Percentiles rank a stretch among this genome's conserved stretches.
Evolutionary conservation across 64 coral and sea anemone genomes (phyloP).

Genomic region (Montipora cactus): DNA sequence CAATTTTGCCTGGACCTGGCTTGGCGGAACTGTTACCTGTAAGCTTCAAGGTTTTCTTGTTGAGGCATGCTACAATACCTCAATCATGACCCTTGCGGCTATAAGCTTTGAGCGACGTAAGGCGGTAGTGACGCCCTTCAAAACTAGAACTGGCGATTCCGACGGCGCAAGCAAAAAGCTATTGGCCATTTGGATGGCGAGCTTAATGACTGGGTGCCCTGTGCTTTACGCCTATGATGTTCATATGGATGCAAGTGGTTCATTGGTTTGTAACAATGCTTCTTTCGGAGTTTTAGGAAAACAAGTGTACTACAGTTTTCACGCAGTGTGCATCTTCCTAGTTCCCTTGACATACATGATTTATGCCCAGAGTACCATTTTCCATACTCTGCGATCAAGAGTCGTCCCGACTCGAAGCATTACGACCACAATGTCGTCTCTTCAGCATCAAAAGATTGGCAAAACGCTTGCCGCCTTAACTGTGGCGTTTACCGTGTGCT

Average conservation of each 20-base stretch:
- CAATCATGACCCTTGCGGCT: constrained; percentile 46
- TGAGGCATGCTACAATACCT: constrained; percentile 46
- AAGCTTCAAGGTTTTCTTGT: constrained; percentile 46
- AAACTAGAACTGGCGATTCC: neutral
- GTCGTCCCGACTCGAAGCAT: neutral
- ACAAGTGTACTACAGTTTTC: constrained; percentile 54
- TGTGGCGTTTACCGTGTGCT: constrained; percentile 38
- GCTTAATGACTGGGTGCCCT: constrained; percentile 16
- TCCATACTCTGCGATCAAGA: neutral
- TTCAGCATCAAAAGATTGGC: constrained; percentile 7
- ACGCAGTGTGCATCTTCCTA: constrained; percentile 31
- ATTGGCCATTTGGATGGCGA: neutral
- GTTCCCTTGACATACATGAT: constrained; percentile 25
- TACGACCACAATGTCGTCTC: neutral
- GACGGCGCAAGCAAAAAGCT: neutral
- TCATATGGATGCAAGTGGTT: neutral
- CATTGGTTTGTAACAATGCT: constrained; percentile 12
- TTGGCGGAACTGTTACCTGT: constrained; percentile 23
- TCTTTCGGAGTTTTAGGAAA: constrained; percentile 36
- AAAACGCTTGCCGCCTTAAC: constrained; percentile 24
- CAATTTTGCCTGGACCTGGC: constrained; percentile 30
- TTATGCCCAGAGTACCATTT: constrained; percentile 24
- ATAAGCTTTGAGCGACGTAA: constrained; percentile 55
- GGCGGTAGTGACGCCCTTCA: constrained; percentile 21
- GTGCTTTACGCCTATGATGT: constrained; percentile 49